These are phyloP conservation scores for Ditula angustiorana DNA, from an alignment of 2,888 invertebrate genomes.

Conservation along the genomic window DNA sequence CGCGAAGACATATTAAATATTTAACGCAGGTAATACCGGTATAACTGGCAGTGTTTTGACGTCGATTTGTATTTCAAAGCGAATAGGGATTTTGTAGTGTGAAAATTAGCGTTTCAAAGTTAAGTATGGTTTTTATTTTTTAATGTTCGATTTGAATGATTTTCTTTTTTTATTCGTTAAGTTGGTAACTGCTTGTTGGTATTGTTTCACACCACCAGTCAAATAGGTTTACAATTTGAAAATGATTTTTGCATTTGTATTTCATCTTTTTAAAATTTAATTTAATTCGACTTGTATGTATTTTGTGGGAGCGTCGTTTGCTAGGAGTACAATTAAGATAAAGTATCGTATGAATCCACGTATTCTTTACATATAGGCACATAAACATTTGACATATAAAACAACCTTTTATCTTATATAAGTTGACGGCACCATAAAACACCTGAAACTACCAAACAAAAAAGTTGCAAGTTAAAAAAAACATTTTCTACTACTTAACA, in stretches of 20 bases:
- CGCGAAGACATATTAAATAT: conserved; percentile 54
- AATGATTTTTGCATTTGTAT: too few species aligned
- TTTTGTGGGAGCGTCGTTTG: too few species aligned
- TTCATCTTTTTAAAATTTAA: too few species aligned
- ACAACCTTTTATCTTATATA: background rate
- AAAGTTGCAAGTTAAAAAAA: conserved; percentile 26
- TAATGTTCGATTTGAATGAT: background rate
- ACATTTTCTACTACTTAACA: conserved; percentile 19
- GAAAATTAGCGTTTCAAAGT: conserved; percentile 20
- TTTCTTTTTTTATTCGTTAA: background rate
- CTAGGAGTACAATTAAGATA: too few species aligned
- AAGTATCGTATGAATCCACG: too few species aligned
- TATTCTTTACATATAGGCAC: too few species aligned
- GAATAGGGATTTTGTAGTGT: conserved; percentile 35
- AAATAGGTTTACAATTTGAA: too few species aligned
- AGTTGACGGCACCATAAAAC: background rate
- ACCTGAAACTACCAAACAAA: conserved; percentile 12
- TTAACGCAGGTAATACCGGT: conserved; percentile 45
- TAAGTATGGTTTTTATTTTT: conserved; percentile 2
- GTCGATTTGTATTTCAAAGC: conserved; percentile 47
- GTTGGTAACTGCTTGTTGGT: too few species aligned
- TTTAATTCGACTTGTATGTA: background rate
- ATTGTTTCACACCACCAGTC: too few species aligned
- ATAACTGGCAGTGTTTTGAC: conserved; percentile 56
- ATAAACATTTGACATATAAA: too few species aligned